Evolutionary conservation across 2,113 vertebrate genomes (phyloP), one percentile per base, ranked within the genome.

Genomic region (Phalacrocorax aristotelis): DNA sequence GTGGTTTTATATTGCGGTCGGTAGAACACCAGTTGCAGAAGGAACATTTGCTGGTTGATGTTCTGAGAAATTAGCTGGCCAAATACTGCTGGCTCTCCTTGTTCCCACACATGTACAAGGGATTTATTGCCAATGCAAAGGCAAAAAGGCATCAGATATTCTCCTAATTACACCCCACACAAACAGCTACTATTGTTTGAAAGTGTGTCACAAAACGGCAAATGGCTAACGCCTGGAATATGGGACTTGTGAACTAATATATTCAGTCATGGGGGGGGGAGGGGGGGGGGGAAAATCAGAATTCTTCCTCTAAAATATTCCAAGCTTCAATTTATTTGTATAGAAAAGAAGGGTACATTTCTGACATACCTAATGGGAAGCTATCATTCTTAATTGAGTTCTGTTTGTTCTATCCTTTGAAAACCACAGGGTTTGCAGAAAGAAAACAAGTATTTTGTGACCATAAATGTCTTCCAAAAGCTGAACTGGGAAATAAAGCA

Each of bases 21-120:
- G 54, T 55, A 85, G 23, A 81, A 87, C 89, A 95, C 58, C 70
- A n/a, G 1, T 36, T 76, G 70, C 79, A 80, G 87, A 85, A 95
- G 87, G 78, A 94, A 91, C 71, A 93, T 97, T 96, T 83, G 78
- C 82, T 96, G 87, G 91, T 91, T 97, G 89, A 91, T 94, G 89
- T 93, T 90, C 75, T 95, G 93, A 91, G 91, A 95, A 95, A 95
- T 85, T 95, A 91, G 52, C 81, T 97, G 87, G 81, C 74, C 81
- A 69, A 85, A 69, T 83, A 66, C 32, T 51, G 84, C 82, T 87
- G 94, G 70, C 89, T 97, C 49, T 88, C 66, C 87, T 89, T 83
- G 83, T 72, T 94, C 82, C 68, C 91, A 85, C 81, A 92, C n/a
- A 51, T 19, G 54, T 34, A 85, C 11, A 27, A 80, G 66, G 62